Evolutionary conservation across 2,113 vertebrate species (phyloP), one percentile per base, ranked within the genome.

Genomic region (Eolophus roseicapilla): DNA sequence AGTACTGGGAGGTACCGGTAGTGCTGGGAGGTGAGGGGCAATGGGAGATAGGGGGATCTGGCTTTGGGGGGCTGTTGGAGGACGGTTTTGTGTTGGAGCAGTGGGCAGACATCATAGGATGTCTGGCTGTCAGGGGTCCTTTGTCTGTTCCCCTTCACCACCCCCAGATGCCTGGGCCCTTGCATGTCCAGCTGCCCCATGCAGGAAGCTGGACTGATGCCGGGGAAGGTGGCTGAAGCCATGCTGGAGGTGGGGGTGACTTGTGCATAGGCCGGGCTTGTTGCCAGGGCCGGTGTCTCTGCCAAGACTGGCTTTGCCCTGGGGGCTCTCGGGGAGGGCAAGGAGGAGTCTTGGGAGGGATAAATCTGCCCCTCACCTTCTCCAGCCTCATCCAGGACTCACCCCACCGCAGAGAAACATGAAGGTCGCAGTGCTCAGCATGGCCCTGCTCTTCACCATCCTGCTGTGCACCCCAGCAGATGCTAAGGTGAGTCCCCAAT

Each of bases 111-210:
- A 28, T 10, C 3, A 2, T 4, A n/a, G 47, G 55, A 25, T 8
- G 10, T 50, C 12, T 6, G 2, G 24, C 53, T 69, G 17, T 17
- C 16, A 35, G 33, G 11, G 28, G 17, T 3, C 3, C 33, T 12
- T 28, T 25, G 25, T 4, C n/a, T 5, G 6, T 1, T 12, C 11
- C 28, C 6, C 43, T 25, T 17, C 8, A 1, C 8, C 11, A n/a
- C 62, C 19, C 12, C 3, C 18, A 3, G 49, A 6, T 21, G 29
- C 76, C n/a, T 2, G 29, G 29, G 17, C 13, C 50, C 3, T 35
- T 81, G 35, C 43, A 3, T 1, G 11, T 31, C 33, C 17, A 52
- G 60, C 31, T 18, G 60, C 20, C 35, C 35, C 9, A 4, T 49
- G 43, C 33, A 33, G 86, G 62, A 82, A 60, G 77, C 27, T 59